A percentile compares a stretch with the other conserved stretches of the same genome.
These are phyloP conservation scores for Silurus lanzhouensis DNA, from an alignment of 2,797 vertebrate genomes.

Conservation along the genomic window DNA sequence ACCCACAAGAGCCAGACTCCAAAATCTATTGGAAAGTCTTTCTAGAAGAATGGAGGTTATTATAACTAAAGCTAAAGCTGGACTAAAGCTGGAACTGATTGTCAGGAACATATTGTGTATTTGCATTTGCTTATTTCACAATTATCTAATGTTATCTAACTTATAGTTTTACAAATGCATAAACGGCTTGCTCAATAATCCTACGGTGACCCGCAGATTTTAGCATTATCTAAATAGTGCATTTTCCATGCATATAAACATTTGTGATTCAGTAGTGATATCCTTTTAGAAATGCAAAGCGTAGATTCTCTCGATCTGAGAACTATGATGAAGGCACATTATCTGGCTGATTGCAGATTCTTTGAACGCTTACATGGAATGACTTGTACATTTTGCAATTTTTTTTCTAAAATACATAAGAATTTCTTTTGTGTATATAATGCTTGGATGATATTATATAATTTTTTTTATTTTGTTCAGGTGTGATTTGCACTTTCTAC, in stretches of 20 bases:
- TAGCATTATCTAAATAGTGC: too few relatives aligned
- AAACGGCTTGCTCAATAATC: background rate
- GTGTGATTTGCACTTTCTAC: background rate
- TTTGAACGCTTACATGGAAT: background rate
- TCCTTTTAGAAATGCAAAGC: background rate
- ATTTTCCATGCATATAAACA: background rate
- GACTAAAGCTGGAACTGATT: background rate
- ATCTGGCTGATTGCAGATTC: background rate
- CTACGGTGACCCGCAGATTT: background rate
- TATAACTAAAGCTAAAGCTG: background rate
- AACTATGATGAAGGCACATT: background rate
- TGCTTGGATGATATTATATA: background rate
- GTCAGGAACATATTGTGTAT: background rate
- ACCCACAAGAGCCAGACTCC: background rate
- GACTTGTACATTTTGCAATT: background rate
- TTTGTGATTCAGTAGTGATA: background rate
- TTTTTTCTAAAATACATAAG: background rate
- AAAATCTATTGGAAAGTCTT: background rate
- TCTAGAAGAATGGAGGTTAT: background rate
- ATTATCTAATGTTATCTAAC: too few relatives aligned
- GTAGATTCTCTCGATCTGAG: background rate
- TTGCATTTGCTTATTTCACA: background rate
- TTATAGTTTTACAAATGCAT: too few relatives aligned
- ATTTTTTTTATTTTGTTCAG: background rate
- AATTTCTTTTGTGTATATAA: background rate